Evolutionary conservation across 2,113 vertebrate genomes (phyloP).

Genomic region (Sebastes schlegelii): DNA sequence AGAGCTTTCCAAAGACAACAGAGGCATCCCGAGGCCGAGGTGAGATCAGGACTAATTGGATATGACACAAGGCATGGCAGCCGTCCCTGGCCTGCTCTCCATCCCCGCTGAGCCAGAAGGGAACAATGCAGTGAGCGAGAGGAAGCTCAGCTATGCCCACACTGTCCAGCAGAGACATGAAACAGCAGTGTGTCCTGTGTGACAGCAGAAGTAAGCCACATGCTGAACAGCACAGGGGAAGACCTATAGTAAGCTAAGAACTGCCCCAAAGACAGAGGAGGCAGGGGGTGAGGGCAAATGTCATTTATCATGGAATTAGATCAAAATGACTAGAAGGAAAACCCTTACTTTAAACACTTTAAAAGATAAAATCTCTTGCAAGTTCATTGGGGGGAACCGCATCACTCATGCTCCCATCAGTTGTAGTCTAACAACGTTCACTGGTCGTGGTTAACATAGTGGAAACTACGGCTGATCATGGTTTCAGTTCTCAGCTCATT

Average conservation of each 20-base stretch:
- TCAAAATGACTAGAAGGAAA: too few relatives aligned
- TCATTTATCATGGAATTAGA: neutral
- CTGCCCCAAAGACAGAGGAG: neutral
- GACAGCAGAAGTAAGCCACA: neutral
- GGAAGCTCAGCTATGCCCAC: neutral
- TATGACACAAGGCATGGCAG: conserved; percentile 43
- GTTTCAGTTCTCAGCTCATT: too few relatives aligned
- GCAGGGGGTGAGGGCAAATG: neutral
- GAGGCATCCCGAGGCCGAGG: conserved; percentile 35
- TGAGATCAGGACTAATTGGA: conserved; percentile 37
- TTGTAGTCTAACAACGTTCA: neutral
- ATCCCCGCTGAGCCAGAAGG: conserved; percentile 19
- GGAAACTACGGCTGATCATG: too few relatives aligned
- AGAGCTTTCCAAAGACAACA: conserved; percentile 27
- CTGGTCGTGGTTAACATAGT: neutral
- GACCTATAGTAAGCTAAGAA: neutral
- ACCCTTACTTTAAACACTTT: neutral
- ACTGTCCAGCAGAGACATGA: conserved; percentile 5
- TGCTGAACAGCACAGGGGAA: neutral
- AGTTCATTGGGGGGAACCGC: too few relatives aligned
- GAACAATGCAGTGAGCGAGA: conserved; percentile 15
- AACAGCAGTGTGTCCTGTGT: conserved; percentile 4
- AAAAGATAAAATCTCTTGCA: neutral
- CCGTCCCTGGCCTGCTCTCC: conserved; percentile 16
- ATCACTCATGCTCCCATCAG: neutral